Percentiles rank a stretch among this genome's conserved stretches.
Evolutionary conservation across 2,888 invertebrate species (phyloP).

Genomic region (Thyatira batis): DNA sequence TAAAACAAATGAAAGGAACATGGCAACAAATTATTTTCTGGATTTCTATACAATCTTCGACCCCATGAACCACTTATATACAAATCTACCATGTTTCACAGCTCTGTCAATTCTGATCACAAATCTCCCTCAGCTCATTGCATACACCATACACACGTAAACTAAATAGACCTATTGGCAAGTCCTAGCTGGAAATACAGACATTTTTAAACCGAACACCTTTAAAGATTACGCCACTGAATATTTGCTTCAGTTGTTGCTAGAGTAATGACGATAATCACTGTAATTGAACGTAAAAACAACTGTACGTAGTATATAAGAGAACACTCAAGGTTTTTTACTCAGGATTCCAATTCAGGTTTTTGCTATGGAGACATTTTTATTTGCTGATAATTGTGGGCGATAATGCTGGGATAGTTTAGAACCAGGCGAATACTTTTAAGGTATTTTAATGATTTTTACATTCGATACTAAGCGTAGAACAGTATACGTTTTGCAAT

Average conservation of each 20-base stretch:
- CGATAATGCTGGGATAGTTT: background rate
- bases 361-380: background rate
- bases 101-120: no score
- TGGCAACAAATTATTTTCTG: no score
- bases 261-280: slow-evolving; percentile 18
- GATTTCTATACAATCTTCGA: no score
- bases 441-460: background rate
- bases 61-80: no score
- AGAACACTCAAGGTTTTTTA: background rate
- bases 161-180: slow-evolving; percentile 43
- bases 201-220: slow-evolving; percentile 35
- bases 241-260: slow-evolving; percentile 3
- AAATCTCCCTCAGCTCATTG: background rate
- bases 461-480: background rate
- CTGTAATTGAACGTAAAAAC: slow-evolving; percentile 10
- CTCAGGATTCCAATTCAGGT: background rate
- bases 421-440: background rate
- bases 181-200: slow-evolving; percentile 34
- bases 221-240: slow-evolving; percentile 6
- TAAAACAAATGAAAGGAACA: no score
- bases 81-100: no score
- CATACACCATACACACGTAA: background rate
- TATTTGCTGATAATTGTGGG: slow-evolving; percentile 1
- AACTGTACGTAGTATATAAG: background rate
- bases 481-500: background rate